A percentile compares a stretch with the other conserved stretches of the same genome.
Evolutionary conservation across 2,113 vertebrate genomes (phyloP).

Genomic region (Tychaedon coryphoeus): DNA sequence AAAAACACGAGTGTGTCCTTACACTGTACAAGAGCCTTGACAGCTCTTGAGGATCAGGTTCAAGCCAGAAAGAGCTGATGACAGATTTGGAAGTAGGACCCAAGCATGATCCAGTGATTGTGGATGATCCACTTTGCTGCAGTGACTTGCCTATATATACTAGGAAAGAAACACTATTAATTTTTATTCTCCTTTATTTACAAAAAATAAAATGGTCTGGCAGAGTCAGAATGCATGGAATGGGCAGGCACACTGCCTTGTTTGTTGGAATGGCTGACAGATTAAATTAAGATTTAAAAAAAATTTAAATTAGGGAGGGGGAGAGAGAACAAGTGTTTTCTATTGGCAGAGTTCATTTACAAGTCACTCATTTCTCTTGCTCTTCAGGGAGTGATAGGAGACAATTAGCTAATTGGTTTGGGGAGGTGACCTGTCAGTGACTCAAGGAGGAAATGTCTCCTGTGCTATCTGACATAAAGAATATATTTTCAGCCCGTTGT

Average conservation of each 20-base stretch:
- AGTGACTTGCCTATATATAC: background rate
- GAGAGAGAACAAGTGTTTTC: slow-evolving; percentile 41
- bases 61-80: background rate
- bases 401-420: slow-evolving; percentile 81
- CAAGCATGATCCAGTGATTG: background rate
- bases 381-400: slow-evolving; percentile 67
- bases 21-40: background rate
- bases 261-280: slow-evolving; percentile 33
- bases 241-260: slow-evolving; percentile 1
- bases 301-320: background rate
- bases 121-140: background rate
- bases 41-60: background rate
- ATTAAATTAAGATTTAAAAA: slow-evolving; percentile 66
- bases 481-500: slow-evolving; percentile 35
- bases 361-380: slow-evolving; percentile 64
- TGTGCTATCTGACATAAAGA: slow-evolving; percentile 62
- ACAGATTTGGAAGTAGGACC: background rate
- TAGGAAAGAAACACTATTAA: background rate
- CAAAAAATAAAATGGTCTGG: background rate
- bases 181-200: background rate
- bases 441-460: slow-evolving; percentile 57
- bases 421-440: slow-evolving; percentile 68
- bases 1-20: background rate
- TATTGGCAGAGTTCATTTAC: slow-evolving; percentile 62
- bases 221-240: background rate